phyloP scores from a whole-genome alignment of 2,113 vertebrate species.

The Proteles cristata region DNA sequence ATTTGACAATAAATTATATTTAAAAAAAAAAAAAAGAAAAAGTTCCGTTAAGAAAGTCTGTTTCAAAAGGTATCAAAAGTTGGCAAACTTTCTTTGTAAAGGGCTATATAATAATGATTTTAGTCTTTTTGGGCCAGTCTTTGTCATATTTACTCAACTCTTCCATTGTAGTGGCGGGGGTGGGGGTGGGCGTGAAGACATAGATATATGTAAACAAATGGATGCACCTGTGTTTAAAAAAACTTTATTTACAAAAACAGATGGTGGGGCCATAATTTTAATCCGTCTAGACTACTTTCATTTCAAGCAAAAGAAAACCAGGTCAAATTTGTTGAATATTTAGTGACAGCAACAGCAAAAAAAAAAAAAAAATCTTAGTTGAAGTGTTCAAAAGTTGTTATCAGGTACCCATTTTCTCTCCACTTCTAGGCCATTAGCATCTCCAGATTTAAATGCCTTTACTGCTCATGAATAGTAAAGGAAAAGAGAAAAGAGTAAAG shows the following conservation, averaged over 20 bases:
- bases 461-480: neutral
- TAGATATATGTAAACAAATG: neutral
- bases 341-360: neutral
- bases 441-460: neutral
- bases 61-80: neutral
- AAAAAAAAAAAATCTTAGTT: neutral
- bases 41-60: neutral
- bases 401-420: neutral
- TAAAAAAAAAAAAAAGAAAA: neutral
- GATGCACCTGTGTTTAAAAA: neutral
- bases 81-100: neutral
- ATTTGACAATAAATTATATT: no score
- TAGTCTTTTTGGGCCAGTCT: neutral
- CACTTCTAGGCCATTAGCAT: neutral
- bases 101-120: neutral
- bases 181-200: neutral
- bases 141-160: neutral
- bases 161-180: no score
- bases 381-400: neutral
- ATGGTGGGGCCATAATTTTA: neutral
- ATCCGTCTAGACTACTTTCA: neutral
- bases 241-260: neutral
- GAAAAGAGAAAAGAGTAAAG: neutral
- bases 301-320: neutral
- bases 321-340: neutral